phyloP scores from a whole-genome alignment of 1,140 invertebrate species.

The Teleopsis dalmanni region DNA sequence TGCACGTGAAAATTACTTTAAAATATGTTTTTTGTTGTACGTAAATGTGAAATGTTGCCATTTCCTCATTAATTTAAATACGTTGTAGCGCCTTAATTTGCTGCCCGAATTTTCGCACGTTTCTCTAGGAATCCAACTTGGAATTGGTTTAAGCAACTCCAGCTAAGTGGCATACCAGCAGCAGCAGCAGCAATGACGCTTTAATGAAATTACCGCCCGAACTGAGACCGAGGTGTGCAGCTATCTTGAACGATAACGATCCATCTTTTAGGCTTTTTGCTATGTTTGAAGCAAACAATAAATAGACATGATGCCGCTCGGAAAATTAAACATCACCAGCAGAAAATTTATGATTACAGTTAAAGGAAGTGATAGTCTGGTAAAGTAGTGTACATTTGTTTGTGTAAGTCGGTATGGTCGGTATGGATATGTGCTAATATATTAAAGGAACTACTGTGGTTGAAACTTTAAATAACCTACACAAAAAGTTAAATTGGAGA shows the following conservation, averaged over 20 bases:
- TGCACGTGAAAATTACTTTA: no score
- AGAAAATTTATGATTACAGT: constrained; percentile 10
- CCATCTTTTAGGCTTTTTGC: constrained; percentile 6
- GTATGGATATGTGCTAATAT: no score
- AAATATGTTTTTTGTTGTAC: no score
- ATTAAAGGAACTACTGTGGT: no score
- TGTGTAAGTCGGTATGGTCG: no score
- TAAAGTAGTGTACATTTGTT: neutral
- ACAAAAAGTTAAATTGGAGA: no score
- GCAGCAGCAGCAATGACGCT: neutral
- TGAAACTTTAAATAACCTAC: no score
- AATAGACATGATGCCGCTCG: neutral
- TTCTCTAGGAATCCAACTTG: neutral
- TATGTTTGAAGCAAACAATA: neutral
- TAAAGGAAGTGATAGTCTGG: constrained; percentile 3
- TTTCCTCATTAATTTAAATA: no score
- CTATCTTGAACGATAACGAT: constrained; percentile 9
- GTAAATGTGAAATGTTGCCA: no score
- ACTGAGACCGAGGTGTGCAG: neutral
- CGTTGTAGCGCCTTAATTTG: no score
- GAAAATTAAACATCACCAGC: constrained; percentile 12
- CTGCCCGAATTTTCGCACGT: no score
- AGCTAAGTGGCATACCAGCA: neutral
- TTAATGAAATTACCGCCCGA: neutral
- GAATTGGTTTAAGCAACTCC: neutral